Percentiles rank a stretch among this genome's conserved stretches.
These are phyloP conservation scores for Amphipyra berbera DNA, from an alignment of 2,888 invertebrate species.

Conservation along the genomic window DNA sequence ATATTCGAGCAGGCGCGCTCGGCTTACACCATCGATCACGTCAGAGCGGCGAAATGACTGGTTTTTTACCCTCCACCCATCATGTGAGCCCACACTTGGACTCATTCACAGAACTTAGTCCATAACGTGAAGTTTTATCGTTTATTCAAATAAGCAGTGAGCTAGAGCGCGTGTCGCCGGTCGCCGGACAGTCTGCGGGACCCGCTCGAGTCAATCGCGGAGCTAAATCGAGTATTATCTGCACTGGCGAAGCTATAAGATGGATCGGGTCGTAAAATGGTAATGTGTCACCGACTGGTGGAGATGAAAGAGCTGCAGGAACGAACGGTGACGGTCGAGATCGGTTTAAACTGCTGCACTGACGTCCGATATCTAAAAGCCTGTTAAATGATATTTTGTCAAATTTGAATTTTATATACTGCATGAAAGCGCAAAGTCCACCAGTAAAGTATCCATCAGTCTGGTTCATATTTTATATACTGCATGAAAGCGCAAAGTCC, in stretches of 20 bases:
- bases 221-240: not conserved
- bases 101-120: not conserved
- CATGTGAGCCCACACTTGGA: not conserved
- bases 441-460: too few relatives aligned
- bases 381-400: too few relatives aligned
- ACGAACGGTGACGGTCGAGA: too few relatives aligned
- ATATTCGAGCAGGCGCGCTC: not conserved
- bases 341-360: not conserved
- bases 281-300: slow-evolving; percentile 1
- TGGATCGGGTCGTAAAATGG: slow-evolving; percentile 5
- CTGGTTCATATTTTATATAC: too few relatives aligned
- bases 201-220: too few relatives aligned
- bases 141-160: not conserved
- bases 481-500: too few relatives aligned
- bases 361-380: too few relatives aligned
- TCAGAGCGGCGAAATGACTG: not conserved
- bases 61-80: not conserved
- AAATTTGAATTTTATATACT: too few relatives aligned
- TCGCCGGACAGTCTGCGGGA: not conserved
- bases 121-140: not conserved
- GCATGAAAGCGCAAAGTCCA: too few relatives aligned
- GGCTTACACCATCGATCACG: not conserved
- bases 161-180: not conserved
- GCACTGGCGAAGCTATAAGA: not conserved
- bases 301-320: not conserved